A percentile compares a stretch with the other conserved stretches of the same genome.
These are phyloP conservation scores for Ditylenchus dipsaci DNA, from an alignment of 1,140 invertebrate genomes.

Conservation along the genomic window DNA sequence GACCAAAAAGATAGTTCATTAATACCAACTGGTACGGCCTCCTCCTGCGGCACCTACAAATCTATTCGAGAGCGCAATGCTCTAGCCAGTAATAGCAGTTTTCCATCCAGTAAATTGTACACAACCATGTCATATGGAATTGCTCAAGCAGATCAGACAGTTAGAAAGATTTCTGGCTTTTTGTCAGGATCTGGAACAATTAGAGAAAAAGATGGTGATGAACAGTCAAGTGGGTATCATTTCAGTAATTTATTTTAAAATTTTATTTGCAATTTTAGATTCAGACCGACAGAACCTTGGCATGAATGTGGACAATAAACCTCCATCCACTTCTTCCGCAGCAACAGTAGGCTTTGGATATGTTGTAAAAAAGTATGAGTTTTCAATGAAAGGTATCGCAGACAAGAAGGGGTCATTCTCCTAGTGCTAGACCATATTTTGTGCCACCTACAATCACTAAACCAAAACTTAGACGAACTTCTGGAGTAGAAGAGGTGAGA, in stretches of 20 bases:
- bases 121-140: constrained; percentile 1
- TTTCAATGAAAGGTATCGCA: too few species aligned
- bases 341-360: too few species aligned
- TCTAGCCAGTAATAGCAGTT: neutral
- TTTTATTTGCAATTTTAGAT: neutral
- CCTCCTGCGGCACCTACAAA: neutral
- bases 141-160: neutral
- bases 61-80: neutral
- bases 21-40: neutral
- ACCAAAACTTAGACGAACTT: neutral
- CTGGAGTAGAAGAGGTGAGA: constrained; percentile 3
- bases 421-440: neutral
- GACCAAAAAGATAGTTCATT: neutral
- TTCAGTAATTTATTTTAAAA: neutral
- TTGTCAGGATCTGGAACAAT: neutral
- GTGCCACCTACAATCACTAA: neutral
- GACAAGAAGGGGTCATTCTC: too few species aligned
- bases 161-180: neutral
- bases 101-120: neutral
- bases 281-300: neutral
- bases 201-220: neutral
- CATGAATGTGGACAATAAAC: neutral
- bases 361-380: too few species aligned
- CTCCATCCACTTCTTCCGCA: neutral
- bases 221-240: neutral